These are phyloP conservation scores for Cheumatopsyche charites DNA, from an alignment of 1,140 invertebrate species.

Conservation along the genomic window DNA sequence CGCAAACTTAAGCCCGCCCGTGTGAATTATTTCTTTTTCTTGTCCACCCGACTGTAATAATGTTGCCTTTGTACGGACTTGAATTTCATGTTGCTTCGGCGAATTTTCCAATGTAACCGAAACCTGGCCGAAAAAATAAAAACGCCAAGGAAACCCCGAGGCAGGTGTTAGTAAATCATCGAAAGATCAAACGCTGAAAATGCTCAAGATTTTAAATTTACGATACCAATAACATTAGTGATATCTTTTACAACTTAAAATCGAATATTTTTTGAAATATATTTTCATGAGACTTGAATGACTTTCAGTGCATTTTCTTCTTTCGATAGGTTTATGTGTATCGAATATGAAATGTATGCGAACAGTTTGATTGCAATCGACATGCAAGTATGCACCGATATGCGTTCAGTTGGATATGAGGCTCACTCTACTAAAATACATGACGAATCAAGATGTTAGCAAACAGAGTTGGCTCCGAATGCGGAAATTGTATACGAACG, in stretches of 20 bases:
- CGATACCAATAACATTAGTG: too few relatives aligned
- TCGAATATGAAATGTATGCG: too few relatives aligned
- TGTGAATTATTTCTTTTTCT: slow-evolving; percentile 30
- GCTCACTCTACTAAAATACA: slow-evolving; percentile 18
- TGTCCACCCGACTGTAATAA: slow-evolving; percentile 27
- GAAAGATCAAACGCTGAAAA: neutral
- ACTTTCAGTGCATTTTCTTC: too few relatives aligned
- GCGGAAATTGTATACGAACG: neutral
- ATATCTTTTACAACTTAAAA: too few relatives aligned
- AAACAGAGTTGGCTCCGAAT: slow-evolving; percentile 7
- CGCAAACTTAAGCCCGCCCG: slow-evolving; percentile 25
- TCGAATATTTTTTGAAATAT: too few relatives aligned
- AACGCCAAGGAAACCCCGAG: neutral
- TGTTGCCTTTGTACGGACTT: slow-evolving; percentile 9
- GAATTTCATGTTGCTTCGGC: slow-evolving; percentile 28
- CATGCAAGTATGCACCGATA: neutral
- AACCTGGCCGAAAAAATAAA: neutral
- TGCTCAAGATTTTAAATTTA: too few relatives aligned
- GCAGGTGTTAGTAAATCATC: neutral
- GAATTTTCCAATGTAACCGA: slow-evolving; percentile 10
- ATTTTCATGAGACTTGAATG: too few relatives aligned
- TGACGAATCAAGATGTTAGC: slow-evolving; percentile 26
- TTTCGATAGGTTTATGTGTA: too few relatives aligned
- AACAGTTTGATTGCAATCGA: neutral
- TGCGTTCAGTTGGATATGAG: slow-evolving; percentile 14